Base-by-base conservation (phyloP, 2,113 vertebrate species). In the Vidua macroura region DNA sequence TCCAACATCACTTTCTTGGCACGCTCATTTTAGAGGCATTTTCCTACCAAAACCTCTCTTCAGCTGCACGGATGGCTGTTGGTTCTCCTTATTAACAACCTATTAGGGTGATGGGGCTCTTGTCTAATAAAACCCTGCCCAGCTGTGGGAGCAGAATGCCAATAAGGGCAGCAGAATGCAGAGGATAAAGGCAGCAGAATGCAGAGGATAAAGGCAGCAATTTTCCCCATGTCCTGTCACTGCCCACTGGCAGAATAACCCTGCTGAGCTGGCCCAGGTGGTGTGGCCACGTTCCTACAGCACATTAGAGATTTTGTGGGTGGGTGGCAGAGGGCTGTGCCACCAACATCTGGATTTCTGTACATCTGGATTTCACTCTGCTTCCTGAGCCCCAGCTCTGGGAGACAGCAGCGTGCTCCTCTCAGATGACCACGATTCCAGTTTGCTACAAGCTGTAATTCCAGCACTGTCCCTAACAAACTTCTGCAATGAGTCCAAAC, bases 371-470 rank as follows among this genome's bases (percentile, higher is more conserved):
- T 46, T 70, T 67, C 12, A 21, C 15, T 12, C 35, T 72, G 19
- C 21, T 51, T 43, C 51, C 28, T 19, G 11, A 70, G 49, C 14
- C 33, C 33, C 25, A 59, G 3, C 3, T 31, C 5, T 49, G 43
- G 24, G 24, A 74, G 2, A 24, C 15, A 48, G 55, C 14, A 18
- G 19, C 3, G 3, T 23, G 9, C 15, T 39, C 44, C 56, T 23
- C 59, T 76, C 28, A 30, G 59, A 21, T 8, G n/a, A 33, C 41
- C 56, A 14, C 0, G 0, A 7, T 9, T 87, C 37, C 39, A 33
- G 10, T 17, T 76, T 3, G 1, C 25, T 18, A 9, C 37, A 33
- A 63, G 43, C 35, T 3, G 3, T 21, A 46, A 63, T 70, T 67
- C n/a, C 64, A 59, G 33, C 24, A 2, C 4, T 8, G 4, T 28